A percentile compares a stretch with the other conserved stretches of the same genome.
Evolutionary conservation across 2,888 invertebrate species (phyloP).

Genomic region (Seira musarum): DNA sequence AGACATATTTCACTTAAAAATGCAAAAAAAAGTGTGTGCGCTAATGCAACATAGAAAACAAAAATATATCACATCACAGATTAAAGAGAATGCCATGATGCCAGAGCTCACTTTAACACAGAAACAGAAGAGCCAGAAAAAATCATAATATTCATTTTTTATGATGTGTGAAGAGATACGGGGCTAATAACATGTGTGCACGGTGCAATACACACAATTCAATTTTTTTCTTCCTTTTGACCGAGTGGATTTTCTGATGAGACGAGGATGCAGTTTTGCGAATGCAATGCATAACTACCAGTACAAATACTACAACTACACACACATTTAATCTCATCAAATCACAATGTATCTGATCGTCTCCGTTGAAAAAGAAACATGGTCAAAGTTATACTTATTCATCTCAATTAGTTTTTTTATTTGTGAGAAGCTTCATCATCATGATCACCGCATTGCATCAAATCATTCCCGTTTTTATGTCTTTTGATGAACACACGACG

Average conservation of each 20-base stretch:
- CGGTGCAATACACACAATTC: neutral
- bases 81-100: neutral
- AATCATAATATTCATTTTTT: neutral
- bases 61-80: neutral
- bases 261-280: neutral
- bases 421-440: no score
- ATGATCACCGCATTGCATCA: no score
- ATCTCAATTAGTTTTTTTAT: neutral
- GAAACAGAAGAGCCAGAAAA: neutral
- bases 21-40: neutral
- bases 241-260: neutral
- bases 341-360: neutral
- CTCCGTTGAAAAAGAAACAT: neutral
- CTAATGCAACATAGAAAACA: neutral
- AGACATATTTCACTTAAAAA: neutral
- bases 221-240: neutral
- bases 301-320: neutral
- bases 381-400: neutral
- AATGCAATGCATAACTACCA: no score
- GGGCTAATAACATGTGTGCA: neutral
- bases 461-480: neutral
- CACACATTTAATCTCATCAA: neutral
- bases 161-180: neutral
- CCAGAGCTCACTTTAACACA: neutral
- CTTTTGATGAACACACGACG: neutral